Evolutionary conservation across 2,888 invertebrate species (phyloP), one percentile per base, ranked within the genome.

Genomic region (Merodon equestris): DNA sequence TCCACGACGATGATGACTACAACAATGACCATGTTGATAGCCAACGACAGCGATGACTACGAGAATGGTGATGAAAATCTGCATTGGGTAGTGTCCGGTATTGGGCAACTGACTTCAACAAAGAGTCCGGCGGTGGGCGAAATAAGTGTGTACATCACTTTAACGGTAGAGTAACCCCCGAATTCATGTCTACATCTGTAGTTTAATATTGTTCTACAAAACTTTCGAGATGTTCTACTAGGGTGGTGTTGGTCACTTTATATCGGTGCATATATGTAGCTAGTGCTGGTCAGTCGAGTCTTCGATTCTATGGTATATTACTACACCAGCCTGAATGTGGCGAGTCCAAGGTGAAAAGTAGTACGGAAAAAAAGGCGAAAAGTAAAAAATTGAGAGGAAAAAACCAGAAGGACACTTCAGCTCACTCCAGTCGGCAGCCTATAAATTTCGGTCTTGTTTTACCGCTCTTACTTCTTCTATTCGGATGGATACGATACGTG

Each of bases 131-230:
- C 76, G 53, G 57, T 81, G 63, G 64, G 73, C 50, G 75, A 56
- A 75, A 75, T 72, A 75, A 72, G 67, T 72, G 56, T 72, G 60
- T 70, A 74, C 61, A 63, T 12, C 58, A 27, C 27, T 27, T 27
- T 27, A 60, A 72, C 58, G 58, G 63, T 73, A 63, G 66, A 68
- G 81, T 67, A 64, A 63, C 67, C 74, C 81, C 77, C 82, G 56
- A 77, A 81, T 74, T 74, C 82, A 56, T 81, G 82, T 82, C 81
- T 82, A 82, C 82, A 82, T 81, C 71, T 82, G 82, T 81, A 82
- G 81, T 77, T 81, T 81, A 77, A 82, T 82, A 82, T 77, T 81
- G 81, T 81, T 71, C 61, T 57, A 82, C 73, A 82, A 74, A 81
- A 68, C 72, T 81, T 76, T 72, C 54, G 75, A 75, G 77, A 68